phyloP scores from a whole-genome alignment of 2,888 invertebrate genomes.

The Pseudeuparius sepicola region DNA sequence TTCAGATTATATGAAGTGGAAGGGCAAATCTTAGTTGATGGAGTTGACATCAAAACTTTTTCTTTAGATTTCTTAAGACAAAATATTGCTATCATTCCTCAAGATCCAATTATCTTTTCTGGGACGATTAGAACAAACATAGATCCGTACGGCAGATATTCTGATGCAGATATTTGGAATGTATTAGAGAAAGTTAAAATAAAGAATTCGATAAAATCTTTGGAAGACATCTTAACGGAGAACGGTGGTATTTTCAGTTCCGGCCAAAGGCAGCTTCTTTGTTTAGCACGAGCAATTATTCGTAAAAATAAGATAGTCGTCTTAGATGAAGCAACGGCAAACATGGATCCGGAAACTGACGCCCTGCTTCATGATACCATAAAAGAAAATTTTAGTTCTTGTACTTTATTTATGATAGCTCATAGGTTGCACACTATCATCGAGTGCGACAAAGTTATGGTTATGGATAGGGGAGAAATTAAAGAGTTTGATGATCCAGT shows the following conservation, averaged over 20 bases:
- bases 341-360: slow-evolving; percentile 70
- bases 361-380: slow-evolving; percentile 57
- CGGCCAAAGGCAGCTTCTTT: slow-evolving; percentile 54
- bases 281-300: slow-evolving; percentile 51
- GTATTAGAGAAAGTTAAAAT: slow-evolving; percentile 32
- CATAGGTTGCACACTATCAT: slow-evolving; percentile 42
- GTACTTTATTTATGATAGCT: slow-evolving; percentile 44
- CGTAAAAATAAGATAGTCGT: slow-evolving; percentile 36
- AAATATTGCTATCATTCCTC: slow-evolving; percentile 73
- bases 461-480: slow-evolving; percentile 42
- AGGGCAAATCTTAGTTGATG: slow-evolving; percentile 76
- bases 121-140: slow-evolving; percentile 43
- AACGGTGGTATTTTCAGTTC: slow-evolving; percentile 39
- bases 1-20: slow-evolving; percentile 67
- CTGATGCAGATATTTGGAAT: slow-evolving; percentile 27
- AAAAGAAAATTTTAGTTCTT: slow-evolving; percentile 41
- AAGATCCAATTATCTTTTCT: slow-evolving; percentile 76
- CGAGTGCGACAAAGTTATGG: slow-evolving; percentile 45
- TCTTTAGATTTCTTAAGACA: slow-evolving; percentile 66
- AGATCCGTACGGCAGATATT: slow-evolving; percentile 24
- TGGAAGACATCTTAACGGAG: slow-evolving; percentile 39
- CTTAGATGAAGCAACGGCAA: slow-evolving; percentile 67
- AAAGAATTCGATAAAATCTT: slow-evolving; percentile 44
- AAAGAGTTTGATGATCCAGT: slow-evolving; percentile 29
- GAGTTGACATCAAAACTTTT: slow-evolving; percentile 54